Conservation (phyloP, 1,140 invertebrate genomes). For the Hermetia illucens region DNA sequence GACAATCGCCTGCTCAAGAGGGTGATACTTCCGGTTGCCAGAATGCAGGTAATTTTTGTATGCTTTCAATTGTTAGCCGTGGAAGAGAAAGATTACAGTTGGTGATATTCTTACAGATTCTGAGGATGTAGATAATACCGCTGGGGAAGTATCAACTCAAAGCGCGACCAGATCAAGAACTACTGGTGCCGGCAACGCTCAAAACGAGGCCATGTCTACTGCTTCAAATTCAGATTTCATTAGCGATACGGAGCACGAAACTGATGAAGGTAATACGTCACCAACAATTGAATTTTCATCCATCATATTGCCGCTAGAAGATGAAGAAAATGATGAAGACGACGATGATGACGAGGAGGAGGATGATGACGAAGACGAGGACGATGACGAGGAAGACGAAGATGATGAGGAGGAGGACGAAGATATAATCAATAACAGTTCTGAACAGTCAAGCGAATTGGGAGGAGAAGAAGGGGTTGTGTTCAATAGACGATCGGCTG, state of each 20-base stretch:
- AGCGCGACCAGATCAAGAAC: too few species aligned
- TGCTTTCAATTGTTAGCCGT: too few species aligned
- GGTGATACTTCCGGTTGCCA: too few species aligned
- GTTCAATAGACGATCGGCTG: too few species aligned
- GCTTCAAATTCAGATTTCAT: not conserved
- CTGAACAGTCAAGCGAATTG: not conserved
- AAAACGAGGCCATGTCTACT: not conserved
- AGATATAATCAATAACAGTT: conserved; percentile 1
- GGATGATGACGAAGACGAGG: conserved; percentile 1
- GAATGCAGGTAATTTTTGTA: too few species aligned
- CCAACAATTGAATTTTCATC: not conserved
- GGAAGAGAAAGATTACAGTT: too few species aligned
- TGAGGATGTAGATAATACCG: too few species aligned
- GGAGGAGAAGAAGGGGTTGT: not conserved
- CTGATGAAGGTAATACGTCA: not conserved
- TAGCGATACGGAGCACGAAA: not conserved
- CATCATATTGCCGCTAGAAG: not conserved
- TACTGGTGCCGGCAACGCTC: too few species aligned
- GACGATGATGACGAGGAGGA: not conserved
- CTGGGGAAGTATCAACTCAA: too few species aligned
- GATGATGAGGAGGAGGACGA: conserved; percentile 5
- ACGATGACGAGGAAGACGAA: conserved; percentile 3
- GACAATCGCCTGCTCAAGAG: too few species aligned
- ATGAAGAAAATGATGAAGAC: not conserved
- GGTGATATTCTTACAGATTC: too few species aligned